Evolutionary conservation across 2,113 vertebrate species (phyloP), one percentile per base, ranked within the genome.

Genomic region (Siphamia tubifer): DNA sequence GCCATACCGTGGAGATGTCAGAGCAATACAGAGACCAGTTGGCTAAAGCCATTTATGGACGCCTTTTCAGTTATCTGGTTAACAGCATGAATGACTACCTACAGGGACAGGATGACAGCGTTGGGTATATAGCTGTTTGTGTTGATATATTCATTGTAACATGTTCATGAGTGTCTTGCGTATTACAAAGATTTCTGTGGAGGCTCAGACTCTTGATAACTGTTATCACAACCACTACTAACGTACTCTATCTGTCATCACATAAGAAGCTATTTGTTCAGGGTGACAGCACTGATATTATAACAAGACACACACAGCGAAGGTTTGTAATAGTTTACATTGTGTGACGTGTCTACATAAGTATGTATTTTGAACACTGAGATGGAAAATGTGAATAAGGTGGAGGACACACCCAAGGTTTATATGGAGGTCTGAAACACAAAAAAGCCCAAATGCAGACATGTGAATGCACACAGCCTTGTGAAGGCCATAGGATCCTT

Each of bases 21-120:
- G 93, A 94, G 44, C 94, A 95, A 74, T 92, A 93, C 86, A 93
- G 95, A 28, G 96, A 99, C 72, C 94, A 98, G 44, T 81, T 99
- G 38, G 93, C 95, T 56, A 98, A 97, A 87, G 88, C 95, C 21
- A 83, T 98, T 0, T 99, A 98, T 0, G 87, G 94, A 28, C 95
- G 96, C 54, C 91, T 98, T 64, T 99, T 98, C 82, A 94, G 95
- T 87, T 94, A 95, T 85, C 76, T 99, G 82, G 93, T 97, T 77
- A 96, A 98, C 74, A 81, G 84, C n/a, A 84, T 93, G 79, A 99
- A 98, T 47, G 86, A 83, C 38, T 94, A 90, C 84, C 93, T 99
- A 44, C 94, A 96, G 66, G 86, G 92, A 71, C 93, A 90, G 35
- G 94, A 95, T 2, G 93, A 95, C 5, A 83, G 48, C 77, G 63